Percentiles rank a stretch among this genome's conserved stretches.
Conservation (phyloP, 1,140 invertebrate species). For the Homarus americanus region DNA sequence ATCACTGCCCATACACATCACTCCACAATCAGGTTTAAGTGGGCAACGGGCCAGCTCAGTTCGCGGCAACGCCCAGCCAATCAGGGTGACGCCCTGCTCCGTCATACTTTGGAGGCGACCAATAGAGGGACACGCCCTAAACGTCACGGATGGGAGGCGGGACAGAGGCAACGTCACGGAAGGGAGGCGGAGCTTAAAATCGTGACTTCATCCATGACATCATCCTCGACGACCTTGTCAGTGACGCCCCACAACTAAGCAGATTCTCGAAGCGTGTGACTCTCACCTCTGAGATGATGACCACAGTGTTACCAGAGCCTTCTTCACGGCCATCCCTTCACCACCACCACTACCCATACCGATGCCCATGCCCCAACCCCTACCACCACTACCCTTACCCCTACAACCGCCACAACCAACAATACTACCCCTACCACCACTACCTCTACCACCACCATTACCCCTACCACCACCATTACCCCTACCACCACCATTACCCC, state of each 20-base stretch:
- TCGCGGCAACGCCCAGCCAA: conserved; percentile 31
- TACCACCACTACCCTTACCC: not conserved
- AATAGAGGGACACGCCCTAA: not conserved
- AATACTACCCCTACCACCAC: not conserved
- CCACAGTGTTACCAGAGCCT: not conserved
- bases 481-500: not conserved
- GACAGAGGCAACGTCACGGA: not conserved
- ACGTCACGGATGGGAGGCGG: conserved; percentile 22
- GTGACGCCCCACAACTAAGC: conserved; percentile 43
- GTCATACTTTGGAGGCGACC: conserved; percentile 19
- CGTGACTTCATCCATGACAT: conserved; percentile 56
- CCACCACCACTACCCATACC: not conserved
- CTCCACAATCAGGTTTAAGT: conserved; percentile 13
- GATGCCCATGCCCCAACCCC: not conserved
- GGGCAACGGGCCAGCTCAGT: conserved; percentile 13
- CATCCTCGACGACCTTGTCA: conserved; percentile 43
- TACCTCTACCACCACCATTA: not conserved
- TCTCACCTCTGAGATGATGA: not conserved
- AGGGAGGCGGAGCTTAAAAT: not conserved
- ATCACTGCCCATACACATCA: conserved; percentile 22
- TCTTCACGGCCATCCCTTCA: not conserved
- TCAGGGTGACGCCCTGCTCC: conserved; percentile 9
- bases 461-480: no score
- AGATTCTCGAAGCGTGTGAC: conserved; percentile 50
- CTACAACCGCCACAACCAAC: not conserved